Base-by-base conservation (phyloP, 2,888 invertebrate species). In the Bembecia ichneumoniformis region DNA sequence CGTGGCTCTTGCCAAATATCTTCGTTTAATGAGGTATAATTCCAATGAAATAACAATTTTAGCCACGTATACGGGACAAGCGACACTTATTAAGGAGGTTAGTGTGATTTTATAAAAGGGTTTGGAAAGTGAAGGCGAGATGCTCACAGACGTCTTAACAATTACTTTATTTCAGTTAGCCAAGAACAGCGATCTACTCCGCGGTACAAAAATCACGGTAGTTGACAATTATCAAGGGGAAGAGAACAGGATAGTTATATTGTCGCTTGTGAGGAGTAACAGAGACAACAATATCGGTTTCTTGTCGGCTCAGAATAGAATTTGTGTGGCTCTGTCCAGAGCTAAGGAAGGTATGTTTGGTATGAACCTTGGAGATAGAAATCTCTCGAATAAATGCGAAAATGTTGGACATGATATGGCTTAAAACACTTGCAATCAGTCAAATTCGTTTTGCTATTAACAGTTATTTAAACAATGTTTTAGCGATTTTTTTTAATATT, bases 161-260 rank as follows among this genome's bases (percentile, higher is more conserved):
- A 28, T 28, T n/a, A n/a, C n/a, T 28, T 28, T 9, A 28, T 52
- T 55, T 55, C 66, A 87, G 86, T 45, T 80, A 9, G 73, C 75
- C 51, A 76, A 68, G 57, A 72, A 71, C n/a, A 66, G 74, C 50
- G 50, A 57, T 0, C 50, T 74, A 1, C 71, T 90, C 3, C 61
- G 74, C 28, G 84, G 89, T 40, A 87, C 93, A 4, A 82, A 88
- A 54, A 88, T 93, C 15, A 88, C 90, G 0, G 90, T 91, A 0
- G 91, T 95, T 1, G 95, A 95, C 69, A 94, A 93, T 67, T 95
- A 90, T 63, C 95, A 95, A 81, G 95, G 95, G 0, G 92, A 94
- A 64, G 95, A 94, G 82, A 92, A 90, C 65, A 91, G 91, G 66
- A 93, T 95, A 62, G 91, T 95, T 48, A 86, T 96, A 56, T 74